phyloP scores from a whole-genome alignment of 92 coral and sea anemone species.

The Zoanthus gigantus region DNA sequence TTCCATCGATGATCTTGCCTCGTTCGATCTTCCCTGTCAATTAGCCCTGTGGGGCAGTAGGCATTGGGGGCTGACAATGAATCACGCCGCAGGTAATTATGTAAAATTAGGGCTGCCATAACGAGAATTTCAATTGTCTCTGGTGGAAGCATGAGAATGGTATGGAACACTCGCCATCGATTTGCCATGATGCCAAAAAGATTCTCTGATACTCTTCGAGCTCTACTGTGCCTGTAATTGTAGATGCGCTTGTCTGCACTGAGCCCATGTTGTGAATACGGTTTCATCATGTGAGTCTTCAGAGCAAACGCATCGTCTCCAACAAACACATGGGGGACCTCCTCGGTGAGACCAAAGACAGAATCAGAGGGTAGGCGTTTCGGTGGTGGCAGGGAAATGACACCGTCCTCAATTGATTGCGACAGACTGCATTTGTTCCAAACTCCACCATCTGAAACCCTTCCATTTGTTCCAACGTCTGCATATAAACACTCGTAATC shows the following conservation, averaged over 20 bases:
- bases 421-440: slow-evolving; percentile 70
- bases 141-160: slow-evolving; percentile 46
- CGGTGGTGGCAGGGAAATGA: slow-evolving; percentile 56
- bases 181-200: slow-evolving; percentile 63
- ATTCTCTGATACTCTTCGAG: slow-evolving; percentile 22
- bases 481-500: slow-evolving; percentile 51
- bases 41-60: slow-evolving; percentile 56
- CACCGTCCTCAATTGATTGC: slow-evolving; percentile 52
- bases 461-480: slow-evolving; percentile 64
- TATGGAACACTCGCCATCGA: slow-evolving; percentile 52
- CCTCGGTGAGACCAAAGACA: slow-evolving; percentile 33
- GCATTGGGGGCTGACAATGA: slow-evolving; percentile 41
- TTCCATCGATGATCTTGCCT: slow-evolving; percentile 25
- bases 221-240: slow-evolving; percentile 30
- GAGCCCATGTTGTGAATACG: slow-evolving; percentile 65
- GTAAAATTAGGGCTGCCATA: slow-evolving; percentile 54
- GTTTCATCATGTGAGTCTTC: slow-evolving; percentile 59
- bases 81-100: slow-evolving; percentile 49
- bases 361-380: slow-evolving; percentile 50
- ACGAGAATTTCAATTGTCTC: slow-evolving; percentile 23
- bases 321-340: slow-evolving; percentile 57
- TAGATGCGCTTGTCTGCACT: too few relatives aligned
- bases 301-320: slow-evolving; percentile 57
- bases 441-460: slow-evolving; percentile 58
- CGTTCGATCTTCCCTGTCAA: slow-evolving; percentile 17